Conservation (phyloP, 2,888 invertebrate genomes). For the Napeogenes sylphis region DNA sequence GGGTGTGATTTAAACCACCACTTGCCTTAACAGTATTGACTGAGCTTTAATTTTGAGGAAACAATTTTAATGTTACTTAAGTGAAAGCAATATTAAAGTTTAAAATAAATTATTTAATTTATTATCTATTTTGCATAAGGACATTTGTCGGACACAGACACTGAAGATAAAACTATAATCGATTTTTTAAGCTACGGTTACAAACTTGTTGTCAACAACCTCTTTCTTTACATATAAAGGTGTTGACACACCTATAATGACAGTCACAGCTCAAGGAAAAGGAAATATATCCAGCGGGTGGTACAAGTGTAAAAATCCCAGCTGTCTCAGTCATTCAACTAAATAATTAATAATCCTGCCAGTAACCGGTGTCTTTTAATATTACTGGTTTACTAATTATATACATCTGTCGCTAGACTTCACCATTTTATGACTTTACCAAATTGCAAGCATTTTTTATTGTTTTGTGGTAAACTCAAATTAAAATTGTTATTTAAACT, state of each 20-base stretch:
- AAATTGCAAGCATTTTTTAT: no score
- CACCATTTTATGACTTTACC: background rate
- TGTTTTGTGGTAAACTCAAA: background rate
- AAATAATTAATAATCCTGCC: conserved; percentile 11
- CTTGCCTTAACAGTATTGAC: conserved; percentile 20
- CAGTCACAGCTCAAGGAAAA: background rate
- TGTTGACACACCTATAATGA: background rate
- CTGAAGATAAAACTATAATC: no score
- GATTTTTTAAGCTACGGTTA: background rate
- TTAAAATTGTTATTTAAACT: conserved; percentile 8
- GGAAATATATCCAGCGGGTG: background rate
- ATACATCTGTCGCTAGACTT: background rate
- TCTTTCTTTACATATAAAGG: no score
- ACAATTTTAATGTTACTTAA: no score
- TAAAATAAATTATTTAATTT: no score
- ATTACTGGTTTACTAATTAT: conserved; percentile 9
- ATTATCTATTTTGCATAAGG: no score
- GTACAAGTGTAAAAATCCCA: background rate
- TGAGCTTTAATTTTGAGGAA: conserved; percentile 15
- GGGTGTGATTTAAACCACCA: conserved; percentile 22
- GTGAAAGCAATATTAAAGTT: no score
- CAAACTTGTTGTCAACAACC: no score
- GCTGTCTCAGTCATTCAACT: conserved; percentile 14
- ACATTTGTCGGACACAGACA: no score
- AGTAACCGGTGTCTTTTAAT: conserved; percentile 13